These are phyloP conservation scores for Meriones unguiculatus DNA, from an alignment of 2,113 vertebrate genomes.

Conservation along the genomic window DNA sequence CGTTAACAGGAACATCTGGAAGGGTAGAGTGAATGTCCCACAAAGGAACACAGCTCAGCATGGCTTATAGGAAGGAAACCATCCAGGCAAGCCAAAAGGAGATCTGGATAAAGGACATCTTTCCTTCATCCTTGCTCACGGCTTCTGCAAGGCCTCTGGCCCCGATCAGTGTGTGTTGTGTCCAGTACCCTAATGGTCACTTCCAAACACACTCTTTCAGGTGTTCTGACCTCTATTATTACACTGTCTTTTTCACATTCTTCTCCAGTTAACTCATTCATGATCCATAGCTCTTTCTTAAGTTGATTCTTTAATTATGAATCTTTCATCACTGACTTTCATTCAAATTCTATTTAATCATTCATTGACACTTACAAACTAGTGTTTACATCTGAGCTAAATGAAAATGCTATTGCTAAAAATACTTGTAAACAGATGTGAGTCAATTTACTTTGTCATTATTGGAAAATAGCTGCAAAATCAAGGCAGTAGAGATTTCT, in stretches of 20 bases:
- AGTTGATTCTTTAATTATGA: not conserved
- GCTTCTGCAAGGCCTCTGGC: not conserved
- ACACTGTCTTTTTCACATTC: not conserved
- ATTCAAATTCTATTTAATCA: not conserved
- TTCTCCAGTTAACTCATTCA: not conserved
- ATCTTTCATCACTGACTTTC: not conserved
- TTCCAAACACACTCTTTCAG: not conserved
- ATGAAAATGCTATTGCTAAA: not conserved
- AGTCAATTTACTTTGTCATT: not conserved
- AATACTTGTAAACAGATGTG: not conserved
- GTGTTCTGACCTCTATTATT: not conserved
- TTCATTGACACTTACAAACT: not conserved
- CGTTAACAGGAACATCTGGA: not conserved
- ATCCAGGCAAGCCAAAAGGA: not conserved
- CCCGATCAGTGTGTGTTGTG: too few species aligned
- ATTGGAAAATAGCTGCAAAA: not conserved
- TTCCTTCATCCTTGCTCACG: not conserved
- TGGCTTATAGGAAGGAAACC: not conserved
- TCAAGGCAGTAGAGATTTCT: not conserved
- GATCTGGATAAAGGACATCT: not conserved
- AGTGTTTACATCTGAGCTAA: not conserved
- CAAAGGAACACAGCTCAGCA: not conserved
- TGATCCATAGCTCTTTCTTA: not conserved
- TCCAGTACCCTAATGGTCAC: not conserved
- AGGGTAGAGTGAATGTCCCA: not conserved